Conservation (phyloP, 2,797 vertebrate genomes). For the Galaxias olidus region DNA sequence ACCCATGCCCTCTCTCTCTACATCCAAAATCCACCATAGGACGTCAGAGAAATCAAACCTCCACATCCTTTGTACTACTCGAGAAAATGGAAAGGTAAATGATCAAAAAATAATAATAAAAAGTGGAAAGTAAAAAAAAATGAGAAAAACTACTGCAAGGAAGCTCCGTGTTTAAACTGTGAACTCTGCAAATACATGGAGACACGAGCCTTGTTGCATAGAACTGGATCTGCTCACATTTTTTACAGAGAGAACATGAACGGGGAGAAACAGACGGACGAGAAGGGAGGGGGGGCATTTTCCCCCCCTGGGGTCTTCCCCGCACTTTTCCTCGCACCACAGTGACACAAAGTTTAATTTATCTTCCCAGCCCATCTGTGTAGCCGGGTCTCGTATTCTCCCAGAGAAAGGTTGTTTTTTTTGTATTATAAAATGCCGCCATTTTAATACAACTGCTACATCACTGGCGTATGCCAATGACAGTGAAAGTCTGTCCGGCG, state of each 20-base stretch:
- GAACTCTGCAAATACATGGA: no score
- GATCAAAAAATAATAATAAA: no score
- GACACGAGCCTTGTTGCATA: constrained; percentile 43
- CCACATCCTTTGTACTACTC: no score
- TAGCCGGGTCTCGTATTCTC: constrained; percentile 86
- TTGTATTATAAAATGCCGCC: constrained; percentile 90
- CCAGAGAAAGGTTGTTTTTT: constrained; percentile 91
- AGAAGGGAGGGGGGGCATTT: constrained; percentile 56
- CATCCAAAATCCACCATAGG: constrained; percentile 25
- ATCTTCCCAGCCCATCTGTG: constrained; percentile 92
- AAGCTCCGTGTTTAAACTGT: no score
- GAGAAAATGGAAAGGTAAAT: no score
- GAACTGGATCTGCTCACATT: constrained; percentile 36
- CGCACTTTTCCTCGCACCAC: constrained; percentile 84
- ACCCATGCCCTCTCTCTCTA: constrained; percentile 43
- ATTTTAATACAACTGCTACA: constrained; percentile 92
- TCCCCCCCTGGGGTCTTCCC: constrained; percentile 85
- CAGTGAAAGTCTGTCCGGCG: constrained; percentile 71
- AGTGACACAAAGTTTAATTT: constrained; percentile 92
- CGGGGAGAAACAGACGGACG: constrained; percentile 44
- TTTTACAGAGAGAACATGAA: not conserved
- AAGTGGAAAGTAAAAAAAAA: no score
- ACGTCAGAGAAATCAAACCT: not conserved
- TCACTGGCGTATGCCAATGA: constrained; percentile 83
- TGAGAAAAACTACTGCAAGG: no score